Evolutionary conservation across 1,140 invertebrate species (phyloP).

Genomic region (Streblospio benedicti): DNA sequence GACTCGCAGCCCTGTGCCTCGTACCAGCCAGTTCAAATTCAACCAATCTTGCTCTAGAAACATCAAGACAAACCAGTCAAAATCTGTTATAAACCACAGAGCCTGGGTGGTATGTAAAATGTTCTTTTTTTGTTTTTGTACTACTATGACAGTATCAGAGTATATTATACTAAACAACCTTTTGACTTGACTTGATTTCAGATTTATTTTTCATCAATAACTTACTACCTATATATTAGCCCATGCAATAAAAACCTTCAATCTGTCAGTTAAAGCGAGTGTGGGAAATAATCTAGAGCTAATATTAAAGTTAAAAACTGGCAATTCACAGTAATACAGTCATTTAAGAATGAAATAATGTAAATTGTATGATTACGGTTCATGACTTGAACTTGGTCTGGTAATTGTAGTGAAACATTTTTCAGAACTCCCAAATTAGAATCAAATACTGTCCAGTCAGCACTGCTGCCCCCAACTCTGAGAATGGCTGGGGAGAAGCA

Average conservation of each 20-base stretch:
- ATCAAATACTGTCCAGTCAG: background rate
- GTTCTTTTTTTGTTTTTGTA: background rate
- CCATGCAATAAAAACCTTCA: too few relatives aligned
- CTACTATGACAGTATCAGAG: background rate
- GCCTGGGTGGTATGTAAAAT: background rate
- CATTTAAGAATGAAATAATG: background rate
- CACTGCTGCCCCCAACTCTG: background rate
- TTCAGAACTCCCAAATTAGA: background rate
- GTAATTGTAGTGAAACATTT: background rate
- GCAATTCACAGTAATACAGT: background rate
- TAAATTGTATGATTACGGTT: background rate
- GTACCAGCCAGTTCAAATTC: background rate
- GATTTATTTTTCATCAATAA: background rate
- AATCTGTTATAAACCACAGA: background rate
- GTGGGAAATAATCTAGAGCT: background rate
- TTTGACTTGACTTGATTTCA: background rate
- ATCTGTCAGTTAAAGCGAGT: too few relatives aligned
- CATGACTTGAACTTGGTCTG: background rate
- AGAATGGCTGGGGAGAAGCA: background rate
- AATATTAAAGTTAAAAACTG: background rate
- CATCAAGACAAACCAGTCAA: background rate
- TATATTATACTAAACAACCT: background rate
- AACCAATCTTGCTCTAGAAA: background rate
- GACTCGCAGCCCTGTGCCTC: background rate
- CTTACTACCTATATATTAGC: too few relatives aligned